These are phyloP conservation scores for Eurytoma adleriae DNA, from an alignment of 2,888 invertebrate genomes.

Conservation along the genomic window DNA sequence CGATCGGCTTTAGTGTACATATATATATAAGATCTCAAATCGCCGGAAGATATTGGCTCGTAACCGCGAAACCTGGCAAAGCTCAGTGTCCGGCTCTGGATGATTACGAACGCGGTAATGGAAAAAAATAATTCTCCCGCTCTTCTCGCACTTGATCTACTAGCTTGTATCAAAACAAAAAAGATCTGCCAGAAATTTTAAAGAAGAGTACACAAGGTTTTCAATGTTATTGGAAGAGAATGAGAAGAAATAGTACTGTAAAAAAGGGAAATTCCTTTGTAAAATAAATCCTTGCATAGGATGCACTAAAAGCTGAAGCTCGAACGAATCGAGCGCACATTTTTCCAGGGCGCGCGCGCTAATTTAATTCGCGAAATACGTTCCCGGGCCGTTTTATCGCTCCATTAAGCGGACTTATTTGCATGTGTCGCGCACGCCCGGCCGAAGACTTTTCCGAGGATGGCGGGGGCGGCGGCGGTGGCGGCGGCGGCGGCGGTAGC, in stretches of 20 bases:
- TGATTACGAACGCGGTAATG: slow-evolving; percentile 47
- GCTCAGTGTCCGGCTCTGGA: slow-evolving; percentile 41
- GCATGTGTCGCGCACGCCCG: slow-evolving; percentile 34
- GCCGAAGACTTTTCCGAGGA: neutral
- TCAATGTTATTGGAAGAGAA: too few species aligned
- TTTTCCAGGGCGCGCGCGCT: slow-evolving; percentile 9
- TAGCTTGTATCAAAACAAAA: too few species aligned
- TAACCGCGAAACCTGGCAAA: slow-evolving; percentile 49
- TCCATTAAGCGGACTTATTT: slow-evolving; percentile 46
- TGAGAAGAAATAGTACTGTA: too few species aligned
- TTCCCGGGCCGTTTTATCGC: slow-evolving; percentile 33
- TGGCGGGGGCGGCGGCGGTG: neutral
- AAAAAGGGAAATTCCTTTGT: too few species aligned
- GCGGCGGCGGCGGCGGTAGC: neutral
- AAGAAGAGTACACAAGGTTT: too few species aligned
- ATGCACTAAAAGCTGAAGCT: too few species aligned
- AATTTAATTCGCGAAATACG: slow-evolving; percentile 40
- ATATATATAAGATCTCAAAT: slow-evolving; percentile 38
- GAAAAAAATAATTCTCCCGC: slow-evolving; percentile 22
- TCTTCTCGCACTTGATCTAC: neutral
- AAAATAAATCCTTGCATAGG: too few species aligned
- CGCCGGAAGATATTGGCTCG: slow-evolving; percentile 52
- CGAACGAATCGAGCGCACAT: neutral
- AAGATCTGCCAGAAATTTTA: too few species aligned
- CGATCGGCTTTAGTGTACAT: slow-evolving; percentile 27